Evolutionary conservation across 2,888 invertebrate genomes (phyloP).

Genomic region (Papilio demoleus): DNA sequence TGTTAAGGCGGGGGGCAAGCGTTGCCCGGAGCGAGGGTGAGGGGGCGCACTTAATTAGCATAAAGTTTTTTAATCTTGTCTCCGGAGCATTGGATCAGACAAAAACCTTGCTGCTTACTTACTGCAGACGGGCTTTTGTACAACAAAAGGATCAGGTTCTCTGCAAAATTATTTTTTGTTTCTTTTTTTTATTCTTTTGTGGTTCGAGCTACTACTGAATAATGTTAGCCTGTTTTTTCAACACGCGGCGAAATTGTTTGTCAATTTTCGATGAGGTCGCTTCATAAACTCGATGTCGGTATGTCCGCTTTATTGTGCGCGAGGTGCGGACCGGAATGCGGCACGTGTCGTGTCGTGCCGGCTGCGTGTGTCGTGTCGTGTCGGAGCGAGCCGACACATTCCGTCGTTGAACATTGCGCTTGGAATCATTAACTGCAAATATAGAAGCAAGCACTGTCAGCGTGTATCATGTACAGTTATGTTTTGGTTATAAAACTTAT

Average conservation of each 20-base stretch:
- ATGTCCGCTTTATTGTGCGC: not conserved
- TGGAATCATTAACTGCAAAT: not conserved
- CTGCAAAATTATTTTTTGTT: not conserved
- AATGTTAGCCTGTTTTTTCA: not conserved
- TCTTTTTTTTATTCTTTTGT: not conserved
- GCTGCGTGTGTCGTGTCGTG: not conserved
- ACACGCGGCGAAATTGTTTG: not conserved
- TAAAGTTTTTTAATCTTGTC: constrained; percentile 14
- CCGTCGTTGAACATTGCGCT: not conserved
- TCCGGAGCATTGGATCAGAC: constrained; percentile 1
- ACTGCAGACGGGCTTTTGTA: not conserved
- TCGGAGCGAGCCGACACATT: not conserved
- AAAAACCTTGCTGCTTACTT: not conserved
- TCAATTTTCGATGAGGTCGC: not conserved
- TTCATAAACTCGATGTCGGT: not conserved
- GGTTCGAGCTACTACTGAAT: not conserved
- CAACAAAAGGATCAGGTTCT: not conserved
- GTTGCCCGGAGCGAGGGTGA: not conserved
- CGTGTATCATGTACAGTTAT: too few relatives aligned
- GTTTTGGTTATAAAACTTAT: not conserved
- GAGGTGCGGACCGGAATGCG: not conserved
- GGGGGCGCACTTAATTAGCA: constrained; percentile 11
- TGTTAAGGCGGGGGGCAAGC: not conserved
- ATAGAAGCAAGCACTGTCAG: not conserved
- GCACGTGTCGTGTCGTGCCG: not conserved